Percentiles rank a stretch among this genome's conserved stretches.
These are phyloP conservation scores for Telmatherina bonti DNA, from an alignment of 2,797 vertebrate species.

Conservation along the genomic window DNA sequence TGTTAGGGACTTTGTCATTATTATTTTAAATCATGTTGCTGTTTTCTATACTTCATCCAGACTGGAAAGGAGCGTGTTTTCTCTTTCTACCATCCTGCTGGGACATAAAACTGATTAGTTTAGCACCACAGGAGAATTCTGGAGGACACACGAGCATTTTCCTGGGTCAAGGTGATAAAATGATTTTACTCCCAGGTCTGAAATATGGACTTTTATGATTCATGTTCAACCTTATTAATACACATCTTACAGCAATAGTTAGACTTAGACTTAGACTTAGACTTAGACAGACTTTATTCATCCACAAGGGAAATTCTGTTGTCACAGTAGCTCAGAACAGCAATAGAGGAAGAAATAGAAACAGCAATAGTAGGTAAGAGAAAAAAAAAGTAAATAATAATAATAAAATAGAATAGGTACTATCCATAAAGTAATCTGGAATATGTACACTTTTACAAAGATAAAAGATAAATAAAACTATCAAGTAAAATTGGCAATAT, in stretches of 20 bases:
- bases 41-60: neutral
- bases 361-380: too few relatives aligned
- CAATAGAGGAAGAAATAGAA: too few relatives aligned
- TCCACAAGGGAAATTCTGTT: too few relatives aligned
- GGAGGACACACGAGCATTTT: conserved; percentile 21
- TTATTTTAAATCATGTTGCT: conserved; percentile 25
- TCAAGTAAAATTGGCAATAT: too few relatives aligned
- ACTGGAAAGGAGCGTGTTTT: conserved; percentile 10
- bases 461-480: too few relatives aligned
- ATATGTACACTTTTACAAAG: too few relatives aligned
- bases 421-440: too few relatives aligned
- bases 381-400: too few relatives aligned
- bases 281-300: too few relatives aligned
- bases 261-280: too few relatives aligned
- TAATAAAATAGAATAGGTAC: too few relatives aligned
- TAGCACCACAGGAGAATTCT: conserved; percentile 15
- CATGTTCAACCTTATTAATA: conserved; percentile 16
- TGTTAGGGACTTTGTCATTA: conserved; percentile 1
- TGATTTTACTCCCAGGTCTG: conserved; percentile 1
- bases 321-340: too few relatives aligned
- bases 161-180: conserved; percentile 31
- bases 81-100: conserved; percentile 8
- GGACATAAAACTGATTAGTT: conserved; percentile 18
- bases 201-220: conserved; percentile 2
- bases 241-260: neutral